A percentile compares a stretch with the other conserved stretches of the same genome.
These are phyloP conservation scores for Toxonevra muliebris DNA, from an alignment of 2,888 invertebrate species.

Conservation along the genomic window DNA sequence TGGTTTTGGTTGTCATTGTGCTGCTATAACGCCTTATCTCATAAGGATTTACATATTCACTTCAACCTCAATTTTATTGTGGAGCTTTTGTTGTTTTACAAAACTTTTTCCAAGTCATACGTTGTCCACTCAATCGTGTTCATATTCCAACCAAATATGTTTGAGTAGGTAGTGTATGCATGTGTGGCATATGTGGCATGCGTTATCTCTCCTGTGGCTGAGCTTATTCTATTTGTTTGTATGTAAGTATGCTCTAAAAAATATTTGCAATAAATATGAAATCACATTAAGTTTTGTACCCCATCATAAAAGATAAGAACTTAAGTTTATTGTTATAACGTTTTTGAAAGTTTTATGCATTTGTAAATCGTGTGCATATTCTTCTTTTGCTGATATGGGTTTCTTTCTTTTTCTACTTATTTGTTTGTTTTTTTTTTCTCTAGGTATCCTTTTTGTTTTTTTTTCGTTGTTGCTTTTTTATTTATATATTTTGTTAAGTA, in stretches of 20 bases:
- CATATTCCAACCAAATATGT: background rate
- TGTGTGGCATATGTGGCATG: too few relatives aligned
- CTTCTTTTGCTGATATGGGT: background rate
- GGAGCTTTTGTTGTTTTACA: background rate
- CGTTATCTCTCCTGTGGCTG: background rate
- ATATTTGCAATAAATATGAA: slow-evolving; percentile 34
- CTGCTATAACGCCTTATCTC: slow-evolving; percentile 62
- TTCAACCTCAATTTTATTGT: slow-evolving; percentile 29
- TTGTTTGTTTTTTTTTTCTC: slow-evolving; percentile 13
- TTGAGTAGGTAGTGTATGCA: background rate
- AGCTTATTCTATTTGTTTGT: background rate
- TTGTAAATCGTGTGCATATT: slow-evolving; percentile 32
- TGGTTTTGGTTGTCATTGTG: slow-evolving; percentile 57
- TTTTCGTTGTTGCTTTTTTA: slow-evolving; percentile 11
- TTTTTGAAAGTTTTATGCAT: slow-evolving; percentile 41
- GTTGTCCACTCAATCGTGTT: slow-evolving; percentile 20
- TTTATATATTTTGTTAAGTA: slow-evolving; percentile 5
- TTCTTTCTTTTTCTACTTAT: slow-evolving; percentile 4
- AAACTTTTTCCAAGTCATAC: slow-evolving; percentile 22
- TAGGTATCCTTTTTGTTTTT: slow-evolving; percentile 7
- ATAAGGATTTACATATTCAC: slow-evolving; percentile 58
- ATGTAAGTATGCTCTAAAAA: background rate
- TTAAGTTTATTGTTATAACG: slow-evolving; percentile 38
- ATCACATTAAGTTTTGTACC: slow-evolving; percentile 35
- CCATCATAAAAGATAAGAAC: slow-evolving; percentile 38